phyloP scores from a whole-genome alignment of 2,797 vertebrate species.

The Catamblyrhynchus diadema region DNA sequence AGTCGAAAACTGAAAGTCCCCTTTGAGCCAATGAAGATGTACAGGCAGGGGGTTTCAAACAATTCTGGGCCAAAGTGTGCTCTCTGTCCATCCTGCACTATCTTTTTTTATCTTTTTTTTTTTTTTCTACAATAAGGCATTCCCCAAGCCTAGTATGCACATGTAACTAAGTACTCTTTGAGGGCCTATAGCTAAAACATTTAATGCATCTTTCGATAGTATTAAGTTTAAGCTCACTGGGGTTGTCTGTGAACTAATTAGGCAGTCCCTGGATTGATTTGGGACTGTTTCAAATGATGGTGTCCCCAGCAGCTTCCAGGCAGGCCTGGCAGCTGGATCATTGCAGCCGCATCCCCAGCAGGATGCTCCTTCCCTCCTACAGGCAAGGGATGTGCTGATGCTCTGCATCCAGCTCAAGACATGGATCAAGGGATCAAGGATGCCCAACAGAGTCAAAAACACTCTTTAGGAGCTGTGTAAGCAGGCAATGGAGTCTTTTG shows the following conservation, averaged over 20 bases:
- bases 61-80: background rate
- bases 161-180: background rate
- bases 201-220: background rate
- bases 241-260: background rate
- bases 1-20: background rate
- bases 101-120: too few species aligned
- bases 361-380: background rate
- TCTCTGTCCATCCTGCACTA: background rate
- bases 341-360: background rate
- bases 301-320: background rate
- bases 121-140: background rate
- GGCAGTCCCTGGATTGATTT: background rate
- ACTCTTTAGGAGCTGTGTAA: background rate
- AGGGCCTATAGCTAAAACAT: background rate
- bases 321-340: background rate
- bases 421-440: background rate
- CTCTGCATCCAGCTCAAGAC: background rate
- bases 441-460: background rate
- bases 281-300: background rate
- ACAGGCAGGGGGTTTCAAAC: background rate
- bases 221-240: background rate
- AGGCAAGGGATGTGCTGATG: background rate
- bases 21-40: background rate
- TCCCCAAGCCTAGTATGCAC: background rate
- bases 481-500: background rate